Evolutionary conservation across 1,140 invertebrate genomes (phyloP).

Genomic region (Phthorimaea operculella): DNA sequence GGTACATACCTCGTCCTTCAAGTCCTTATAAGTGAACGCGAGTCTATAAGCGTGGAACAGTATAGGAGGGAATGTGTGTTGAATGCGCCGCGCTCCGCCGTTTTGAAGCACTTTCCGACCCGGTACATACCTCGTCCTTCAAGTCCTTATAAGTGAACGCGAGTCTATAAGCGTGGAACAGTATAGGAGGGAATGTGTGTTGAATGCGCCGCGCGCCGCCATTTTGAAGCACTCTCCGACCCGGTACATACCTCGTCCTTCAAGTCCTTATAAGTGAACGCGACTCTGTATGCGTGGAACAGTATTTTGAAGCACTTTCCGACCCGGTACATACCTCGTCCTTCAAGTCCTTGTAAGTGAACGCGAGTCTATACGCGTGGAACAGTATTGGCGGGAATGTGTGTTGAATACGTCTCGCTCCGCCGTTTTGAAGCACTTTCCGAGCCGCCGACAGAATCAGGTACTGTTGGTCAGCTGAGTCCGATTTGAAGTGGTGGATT

Average conservation of each 20-base stretch:
- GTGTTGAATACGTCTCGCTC: constrained; percentile 87
- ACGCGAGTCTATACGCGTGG: constrained; percentile 91
- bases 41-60: constrained; percentile 96
- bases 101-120: constrained; percentile 89
- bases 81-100: constrained; percentile 89
- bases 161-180: no score
- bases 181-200: no score
- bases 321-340: constrained; percentile 79
- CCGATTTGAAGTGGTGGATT: constrained; percentile 90
- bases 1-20: no score
- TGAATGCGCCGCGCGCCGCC: no score
- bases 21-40: no score
- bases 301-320: no score
- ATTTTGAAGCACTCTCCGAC: no score
- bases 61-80: constrained; percentile 95
- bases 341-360: constrained; percentile 80
- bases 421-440: constrained; percentile 90
- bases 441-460: constrained; percentile 88
- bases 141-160: no score
- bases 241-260: no score
- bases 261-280: no score
- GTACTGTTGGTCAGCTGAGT: constrained; percentile 93
- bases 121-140: no score
- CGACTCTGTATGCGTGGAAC: constrained; percentile 93
- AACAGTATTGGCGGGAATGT: constrained; percentile 98